These are phyloP conservation scores for Nemurella pictetii DNA, from an alignment of 2,888 invertebrate species.

Conservation along the genomic window DNA sequence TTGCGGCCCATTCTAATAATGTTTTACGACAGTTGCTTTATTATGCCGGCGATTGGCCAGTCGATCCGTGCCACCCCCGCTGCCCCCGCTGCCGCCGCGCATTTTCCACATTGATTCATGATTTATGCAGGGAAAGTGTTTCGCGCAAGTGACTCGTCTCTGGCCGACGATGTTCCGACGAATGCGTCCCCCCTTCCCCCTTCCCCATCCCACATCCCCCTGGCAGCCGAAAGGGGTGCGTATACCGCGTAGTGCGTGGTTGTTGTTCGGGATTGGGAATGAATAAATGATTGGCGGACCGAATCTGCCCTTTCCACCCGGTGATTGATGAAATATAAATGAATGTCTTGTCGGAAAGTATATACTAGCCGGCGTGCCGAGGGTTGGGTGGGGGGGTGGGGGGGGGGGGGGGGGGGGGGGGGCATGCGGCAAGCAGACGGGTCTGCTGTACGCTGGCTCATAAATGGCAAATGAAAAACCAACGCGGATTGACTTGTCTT, in stretches of 20 bases:
- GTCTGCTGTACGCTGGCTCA: neutral
- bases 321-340: constrained; percentile 27
- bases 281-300: constrained; percentile 7
- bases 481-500: neutral
- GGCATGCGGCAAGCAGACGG: neutral
- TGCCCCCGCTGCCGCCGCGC: neutral
- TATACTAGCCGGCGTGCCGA: neutral
- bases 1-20: neutral
- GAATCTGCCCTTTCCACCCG: neutral
- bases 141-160: neutral
- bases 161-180: neutral
- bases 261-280: neutral
- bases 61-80: neutral
- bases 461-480: neutral
- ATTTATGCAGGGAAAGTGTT: neutral
- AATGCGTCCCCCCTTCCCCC: too few species aligned
- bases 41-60: neutral
- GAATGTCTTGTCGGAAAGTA: constrained; percentile 9
- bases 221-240: too few species aligned
- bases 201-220: too few species aligned
- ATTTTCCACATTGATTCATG: neutral
- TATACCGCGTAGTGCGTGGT: neutral
- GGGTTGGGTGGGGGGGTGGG: neutral
- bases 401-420: neutral
- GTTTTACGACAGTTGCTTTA: neutral